Base-by-base conservation (phyloP, 1,140 invertebrate genomes). In the Parasteatoda tepidariorum region DNA sequence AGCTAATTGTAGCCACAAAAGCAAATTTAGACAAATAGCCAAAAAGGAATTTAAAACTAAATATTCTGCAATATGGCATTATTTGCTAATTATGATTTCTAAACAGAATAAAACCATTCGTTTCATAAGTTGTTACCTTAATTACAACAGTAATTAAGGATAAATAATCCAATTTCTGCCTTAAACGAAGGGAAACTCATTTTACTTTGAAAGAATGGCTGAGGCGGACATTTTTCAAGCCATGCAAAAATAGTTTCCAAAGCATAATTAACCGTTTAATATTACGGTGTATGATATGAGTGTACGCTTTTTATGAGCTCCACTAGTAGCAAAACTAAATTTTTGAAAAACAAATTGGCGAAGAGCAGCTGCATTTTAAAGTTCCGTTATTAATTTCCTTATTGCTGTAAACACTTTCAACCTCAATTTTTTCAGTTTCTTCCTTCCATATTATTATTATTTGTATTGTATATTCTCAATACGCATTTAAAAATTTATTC, bases 81-180 rank as follows among this genome's bases (percentile, higher is more conserved):
- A n/a, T n/a, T n/a, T n/a, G n/a, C n/a, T n/a, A n/a, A n/a, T n/a
- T n/a, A 48, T 48, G 38, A 13, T 48, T 13, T 48, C 9, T 13
- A 48, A 18, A 9, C 18, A 13, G 38, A 48, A 48, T 48, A 48
- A 48, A 48, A 18, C 18, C 38, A 4, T 48, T 73, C n/a, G 26
- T 48, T 62, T 75, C 41, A 75, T 59, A 28, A 34, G 30, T 9
- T 61, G 9, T 26, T 11, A 30, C 24, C 57, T 33, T 75, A 75
- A 75, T 75, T 61, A 75, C 73, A n/a, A 22, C 34, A 41, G 73
- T 75, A 75, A 75, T 75, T 75, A 75, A 24, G 59, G 73, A 75
- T 75, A 75, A 61, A 62, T 75, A 62, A 75, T 75, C 73, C 73
- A 28, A 75, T 75, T 75, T 61, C 73, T 41, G 73, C 34, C 26